These are phyloP conservation scores for Melanotaenia pygmaea DNA, from an alignment of 2,797 vertebrate species.

Conservation along the genomic window DNA sequence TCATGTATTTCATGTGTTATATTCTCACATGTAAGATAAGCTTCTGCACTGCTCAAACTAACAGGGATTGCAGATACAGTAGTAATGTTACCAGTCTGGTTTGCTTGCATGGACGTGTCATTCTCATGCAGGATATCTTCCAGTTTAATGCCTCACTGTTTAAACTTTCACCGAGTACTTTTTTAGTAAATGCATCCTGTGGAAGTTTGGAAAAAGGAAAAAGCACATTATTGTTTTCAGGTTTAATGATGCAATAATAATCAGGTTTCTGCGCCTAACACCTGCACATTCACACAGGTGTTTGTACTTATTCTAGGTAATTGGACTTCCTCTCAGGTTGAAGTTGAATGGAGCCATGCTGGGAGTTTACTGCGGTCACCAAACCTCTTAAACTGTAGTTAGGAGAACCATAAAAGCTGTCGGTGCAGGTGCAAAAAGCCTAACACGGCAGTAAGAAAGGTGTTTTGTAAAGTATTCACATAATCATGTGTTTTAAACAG, in stretches of 20 bases:
- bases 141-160: background rate
- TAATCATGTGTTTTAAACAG: constrained; percentile 6
- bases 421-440: constrained; percentile 22
- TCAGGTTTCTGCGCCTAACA: constrained; percentile 28
- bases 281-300: constrained; percentile 28
- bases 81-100: background rate
- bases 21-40: background rate
- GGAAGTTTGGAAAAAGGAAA: background rate
- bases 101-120: constrained; percentile 13
- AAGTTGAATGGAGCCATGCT: constrained; percentile 10
- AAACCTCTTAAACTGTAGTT: constrained; percentile 21
- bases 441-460: background rate
- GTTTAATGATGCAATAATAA: constrained; percentile 18
- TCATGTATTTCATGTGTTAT: constrained; percentile 3
- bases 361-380: constrained; percentile 19
- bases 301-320: constrained; percentile 37
- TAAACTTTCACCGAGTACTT: background rate
- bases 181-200: constrained; percentile 8
- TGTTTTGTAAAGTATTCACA: constrained; percentile 12
- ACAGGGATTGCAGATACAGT: background rate
- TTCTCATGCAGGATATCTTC: constrained; percentile 12
- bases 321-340: constrained; percentile 34
- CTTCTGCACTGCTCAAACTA: background rate
- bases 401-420: constrained; percentile 34
- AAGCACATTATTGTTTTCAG: background rate